Conservation (phyloP, 2,113 vertebrate species). For the Danionella cerebrum region DNA sequence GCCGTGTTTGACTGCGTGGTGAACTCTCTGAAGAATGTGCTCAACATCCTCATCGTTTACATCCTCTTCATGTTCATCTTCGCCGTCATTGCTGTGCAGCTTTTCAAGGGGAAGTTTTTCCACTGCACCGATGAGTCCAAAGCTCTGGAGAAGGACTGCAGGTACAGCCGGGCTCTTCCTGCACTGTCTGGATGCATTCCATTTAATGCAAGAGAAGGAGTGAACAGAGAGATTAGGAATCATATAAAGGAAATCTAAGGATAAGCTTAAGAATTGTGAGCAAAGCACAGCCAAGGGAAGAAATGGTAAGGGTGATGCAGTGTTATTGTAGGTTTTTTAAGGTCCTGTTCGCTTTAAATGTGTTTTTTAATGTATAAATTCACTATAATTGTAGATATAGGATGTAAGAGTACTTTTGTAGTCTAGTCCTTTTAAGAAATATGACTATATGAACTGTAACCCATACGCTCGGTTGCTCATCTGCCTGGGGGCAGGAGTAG, state of each 20-base stretch:
- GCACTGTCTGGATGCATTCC: not conserved
- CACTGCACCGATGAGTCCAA: slow-evolving; percentile 97
- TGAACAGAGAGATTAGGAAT: not conserved
- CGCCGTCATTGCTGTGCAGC: slow-evolving; percentile 93
- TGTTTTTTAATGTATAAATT: no score
- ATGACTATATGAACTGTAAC: no score
- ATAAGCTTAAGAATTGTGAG: not conserved
- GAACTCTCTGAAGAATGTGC: slow-evolving; percentile 94
- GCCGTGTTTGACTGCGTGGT: slow-evolving; percentile 97
- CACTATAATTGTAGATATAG: no score
- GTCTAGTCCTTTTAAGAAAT: no score
- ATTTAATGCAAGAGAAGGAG: not conserved
- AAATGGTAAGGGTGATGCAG: not conserved
- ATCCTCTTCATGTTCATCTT: slow-evolving; percentile 99
- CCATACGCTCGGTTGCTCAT: no score
- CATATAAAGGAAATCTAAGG: not conserved
- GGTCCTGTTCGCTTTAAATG: no score
- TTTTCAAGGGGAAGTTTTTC: slow-evolving; percentile 97
- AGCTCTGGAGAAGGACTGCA: slow-evolving; percentile 90
- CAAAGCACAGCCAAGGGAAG: not conserved
- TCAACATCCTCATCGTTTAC: slow-evolving; percentile 96
- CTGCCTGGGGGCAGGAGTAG: no score
- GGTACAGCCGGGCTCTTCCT: slow-evolving; percentile 52
- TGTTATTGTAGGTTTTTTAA: not conserved
- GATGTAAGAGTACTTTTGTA: no score